Evolutionary conservation across 1,140 invertebrate species (phyloP), one percentile per base, ranked within the genome.

Genomic region (Tetragonula clypearis): DNA sequence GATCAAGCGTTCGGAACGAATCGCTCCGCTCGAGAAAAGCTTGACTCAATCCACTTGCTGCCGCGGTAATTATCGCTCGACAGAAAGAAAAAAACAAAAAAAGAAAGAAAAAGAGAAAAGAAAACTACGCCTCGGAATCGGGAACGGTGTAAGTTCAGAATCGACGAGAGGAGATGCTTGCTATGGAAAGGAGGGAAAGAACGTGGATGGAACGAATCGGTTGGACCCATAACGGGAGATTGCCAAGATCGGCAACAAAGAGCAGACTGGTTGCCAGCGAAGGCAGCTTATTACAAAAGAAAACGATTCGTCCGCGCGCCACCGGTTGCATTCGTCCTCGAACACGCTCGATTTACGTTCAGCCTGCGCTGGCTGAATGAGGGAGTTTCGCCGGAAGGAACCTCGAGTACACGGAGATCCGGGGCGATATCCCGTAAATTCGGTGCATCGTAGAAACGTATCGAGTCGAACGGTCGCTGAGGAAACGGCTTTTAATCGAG

Each of bases 401-500:
- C 53, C 21, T 66, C 8, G 55, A 15, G 23, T 26, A 41, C 53
- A 23, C n/a, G 23, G 68, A 12, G 55, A 35, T 81, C 26, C 68
- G 17, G 26, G 68, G 55, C 35, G 71, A 23, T 68, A 55, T 62
- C 58, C 71, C 26, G 71, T 58, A 65, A 82, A 74, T 82, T 74
- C 58, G 79, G 35, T 53, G 81, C 69, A 82, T 76, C 72, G 72
- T 60, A 21, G 23, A 75, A 82, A 76, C 65, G 72, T 81, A 72
- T 74, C 62, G 23, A 60, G 53, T 30, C 30, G 49, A 79, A n/a
- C 74, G 73, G 74, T 62, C 65, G 66, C 41, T 69, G 62, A 78
- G 74, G 79, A 85, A 84, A 74, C 79, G 58, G 82, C 82, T 85
- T 88, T 88, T 88, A 88, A 88, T 87, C 77, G 86, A 79, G 66